These are phyloP conservation scores for Mirza zaza DNA, from an alignment of 2,113 vertebrate genomes.

Conservation along the genomic window DNA sequence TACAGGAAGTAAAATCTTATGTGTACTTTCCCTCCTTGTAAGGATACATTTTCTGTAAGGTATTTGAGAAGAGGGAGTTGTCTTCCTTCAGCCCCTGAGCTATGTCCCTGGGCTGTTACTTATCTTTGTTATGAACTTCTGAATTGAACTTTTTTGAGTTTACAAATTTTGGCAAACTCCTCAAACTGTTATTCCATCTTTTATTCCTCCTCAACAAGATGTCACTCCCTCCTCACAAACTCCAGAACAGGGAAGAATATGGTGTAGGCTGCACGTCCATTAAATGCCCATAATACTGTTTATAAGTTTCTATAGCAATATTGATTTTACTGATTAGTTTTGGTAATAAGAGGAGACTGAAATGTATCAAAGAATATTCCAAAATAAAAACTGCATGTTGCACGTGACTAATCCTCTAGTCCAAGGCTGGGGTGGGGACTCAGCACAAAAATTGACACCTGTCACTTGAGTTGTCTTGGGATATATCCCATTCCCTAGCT, in stretches of 20 bases:
- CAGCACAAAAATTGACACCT: neutral
- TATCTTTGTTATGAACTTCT: neutral
- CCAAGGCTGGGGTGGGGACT: too few species aligned
- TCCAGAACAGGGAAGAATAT: neutral
- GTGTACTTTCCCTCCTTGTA: neutral
- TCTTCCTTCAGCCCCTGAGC: neutral
- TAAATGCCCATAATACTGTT: neutral
- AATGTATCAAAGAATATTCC: neutral
- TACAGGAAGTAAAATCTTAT: neutral
- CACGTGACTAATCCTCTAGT: neutral
- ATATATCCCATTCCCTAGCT: neutral
- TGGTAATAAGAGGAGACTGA: neutral
- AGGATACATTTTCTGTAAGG: neutral
- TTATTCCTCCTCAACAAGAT: neutral
- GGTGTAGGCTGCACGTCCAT: fast-evolving
- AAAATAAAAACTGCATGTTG: neutral
- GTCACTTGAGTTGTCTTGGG: neutral
- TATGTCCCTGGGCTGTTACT: neutral
- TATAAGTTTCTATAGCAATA: neutral
- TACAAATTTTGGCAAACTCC: neutral
- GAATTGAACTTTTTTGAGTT: neutral
- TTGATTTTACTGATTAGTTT: neutral
- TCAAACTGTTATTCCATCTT: neutral
- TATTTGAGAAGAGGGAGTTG: neutral
- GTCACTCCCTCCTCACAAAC: neutral